Evolutionary conservation across 2,797 vertebrate species (phyloP).

Genomic region (Malurus leucopterus): DNA sequence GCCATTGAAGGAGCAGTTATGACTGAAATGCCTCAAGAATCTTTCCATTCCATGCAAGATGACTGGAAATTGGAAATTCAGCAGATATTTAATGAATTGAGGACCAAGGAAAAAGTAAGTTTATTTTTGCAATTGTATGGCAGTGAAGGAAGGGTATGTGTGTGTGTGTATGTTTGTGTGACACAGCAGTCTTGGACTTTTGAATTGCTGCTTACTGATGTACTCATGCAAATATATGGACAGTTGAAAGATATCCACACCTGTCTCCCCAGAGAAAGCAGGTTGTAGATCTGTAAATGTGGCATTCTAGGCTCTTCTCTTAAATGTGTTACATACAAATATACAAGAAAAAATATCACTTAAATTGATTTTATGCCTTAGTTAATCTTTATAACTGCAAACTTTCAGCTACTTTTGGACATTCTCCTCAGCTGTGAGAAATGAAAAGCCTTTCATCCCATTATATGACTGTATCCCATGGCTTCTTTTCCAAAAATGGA

Average conservation of each 20-base stretch:
- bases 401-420: not conserved
- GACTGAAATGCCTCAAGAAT: conserved; percentile 95
- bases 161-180: not conserved
- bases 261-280: not conserved
- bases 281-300: not conserved
- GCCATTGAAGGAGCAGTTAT: conserved; percentile 90
- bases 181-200: not conserved
- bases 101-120: conserved; percentile 94
- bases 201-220: not conserved
- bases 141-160: not conserved
- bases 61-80: conserved; percentile 97
- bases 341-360: not conserved
- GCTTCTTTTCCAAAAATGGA: not conserved
- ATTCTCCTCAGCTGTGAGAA: not conserved
- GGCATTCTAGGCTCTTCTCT: not conserved
- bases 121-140: not conserved
- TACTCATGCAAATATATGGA: not conserved
- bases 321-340: not conserved
- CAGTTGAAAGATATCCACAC: not conserved
- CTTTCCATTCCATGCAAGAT: conserved; percentile 97
- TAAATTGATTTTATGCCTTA: not conserved
- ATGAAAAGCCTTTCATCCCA: not conserved
- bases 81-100: conserved; percentile 94
- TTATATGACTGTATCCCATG: not conserved
- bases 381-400: not conserved